Conservation (phyloP, 2,888 invertebrate species). For the Limnephilus marmoratus region DNA sequence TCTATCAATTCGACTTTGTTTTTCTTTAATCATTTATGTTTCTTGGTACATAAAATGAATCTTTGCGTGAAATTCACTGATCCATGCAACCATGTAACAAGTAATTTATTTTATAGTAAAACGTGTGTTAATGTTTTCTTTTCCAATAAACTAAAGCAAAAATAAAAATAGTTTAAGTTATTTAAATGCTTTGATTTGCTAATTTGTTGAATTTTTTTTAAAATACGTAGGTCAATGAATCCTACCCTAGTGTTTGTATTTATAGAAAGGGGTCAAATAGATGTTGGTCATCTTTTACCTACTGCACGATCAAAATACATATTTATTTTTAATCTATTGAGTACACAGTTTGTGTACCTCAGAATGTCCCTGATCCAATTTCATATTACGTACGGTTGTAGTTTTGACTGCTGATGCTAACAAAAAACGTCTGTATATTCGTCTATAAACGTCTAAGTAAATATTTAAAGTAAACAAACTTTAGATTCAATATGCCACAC, state of each 20-base stretch:
- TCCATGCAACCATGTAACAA: too few relatives aligned
- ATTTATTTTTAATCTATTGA: constrained; percentile 22
- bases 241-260: neutral
- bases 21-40: too few relatives aligned
- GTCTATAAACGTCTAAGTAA: neutral
- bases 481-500: neutral
- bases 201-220: neutral
- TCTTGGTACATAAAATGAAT: too few relatives aligned
- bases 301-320: neutral
- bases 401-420: neutral
- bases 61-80: too few relatives aligned
- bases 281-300: neutral
- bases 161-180: neutral
- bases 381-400: neutral
- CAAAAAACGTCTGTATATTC: neutral
- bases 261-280: neutral
- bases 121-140: too few relatives aligned
- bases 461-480: neutral
- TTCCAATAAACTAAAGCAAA: too few relatives aligned
- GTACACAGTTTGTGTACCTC: neutral
- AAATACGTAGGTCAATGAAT: neutral
- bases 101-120: too few relatives aligned
- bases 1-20: too few relatives aligned
- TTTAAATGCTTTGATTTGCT: neutral
- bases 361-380: neutral